Evolutionary conservation across 2,888 invertebrate genomes (phyloP).

Genomic region (Microctonus aethiopoides): DNA sequence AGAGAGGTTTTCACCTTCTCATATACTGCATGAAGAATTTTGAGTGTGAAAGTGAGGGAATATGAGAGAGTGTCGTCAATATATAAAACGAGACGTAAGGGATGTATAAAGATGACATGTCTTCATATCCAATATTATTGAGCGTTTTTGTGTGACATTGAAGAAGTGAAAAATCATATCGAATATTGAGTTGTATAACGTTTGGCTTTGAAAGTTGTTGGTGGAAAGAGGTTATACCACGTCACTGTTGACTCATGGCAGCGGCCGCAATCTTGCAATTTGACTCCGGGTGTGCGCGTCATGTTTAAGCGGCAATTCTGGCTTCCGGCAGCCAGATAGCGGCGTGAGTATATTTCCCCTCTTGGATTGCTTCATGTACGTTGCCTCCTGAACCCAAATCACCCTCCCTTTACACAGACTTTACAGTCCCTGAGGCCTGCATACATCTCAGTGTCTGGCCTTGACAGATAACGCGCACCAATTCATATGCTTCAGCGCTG

Average conservation of each 20-base stretch:
- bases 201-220: conserved; percentile 34
- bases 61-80: not conserved
- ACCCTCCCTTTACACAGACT: conserved; percentile 30
- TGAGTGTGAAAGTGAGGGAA: conserved; percentile 7
- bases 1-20: conserved; percentile 23
- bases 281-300: conserved; percentile 52
- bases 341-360: conserved; percentile 3
- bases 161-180: conserved; percentile 27
- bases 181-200: conserved; percentile 14
- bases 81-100: conserved; percentile 38
- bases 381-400: conserved; percentile 28
- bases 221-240: conserved; percentile 19
- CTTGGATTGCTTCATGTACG: not conserved
- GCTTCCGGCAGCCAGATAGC: conserved; percentile 35
- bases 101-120: conserved; percentile 27
- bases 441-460: conserved; percentile 37
- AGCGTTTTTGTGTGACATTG: not conserved
- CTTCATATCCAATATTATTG: not conserved
- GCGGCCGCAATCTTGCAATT: conserved; percentile 51
- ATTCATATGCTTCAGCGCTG: conserved; percentile 24
- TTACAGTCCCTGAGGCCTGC: conserved; percentile 30
- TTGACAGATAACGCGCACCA: conserved; percentile 42
- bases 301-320: conserved; percentile 56
- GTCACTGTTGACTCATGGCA: conserved; percentile 30
- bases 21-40: conserved; percentile 12